These are phyloP conservation scores for Ochropacha duplaris DNA, from an alignment of 2,888 invertebrate genomes.

Conservation along the genomic window DNA sequence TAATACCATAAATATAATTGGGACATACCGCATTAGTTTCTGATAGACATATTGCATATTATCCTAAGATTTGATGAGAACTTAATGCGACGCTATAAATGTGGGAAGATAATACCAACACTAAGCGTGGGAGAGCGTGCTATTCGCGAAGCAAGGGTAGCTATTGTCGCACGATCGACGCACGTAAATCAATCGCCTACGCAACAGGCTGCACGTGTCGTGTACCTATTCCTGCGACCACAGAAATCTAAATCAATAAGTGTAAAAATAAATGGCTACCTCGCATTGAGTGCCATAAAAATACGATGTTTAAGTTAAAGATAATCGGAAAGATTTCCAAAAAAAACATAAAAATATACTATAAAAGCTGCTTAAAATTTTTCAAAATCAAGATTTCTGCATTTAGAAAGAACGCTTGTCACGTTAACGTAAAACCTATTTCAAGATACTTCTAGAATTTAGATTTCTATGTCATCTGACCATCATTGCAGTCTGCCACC, in stretches of 20 bases:
- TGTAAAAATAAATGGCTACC: neutral
- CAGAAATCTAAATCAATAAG: neutral
- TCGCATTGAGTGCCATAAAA: neutral
- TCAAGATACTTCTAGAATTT: neutral
- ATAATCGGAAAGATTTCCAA: no score
- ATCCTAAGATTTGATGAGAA: neutral
- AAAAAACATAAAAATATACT: no score
- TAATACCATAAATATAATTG: no score
- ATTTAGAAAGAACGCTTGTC: neutral
- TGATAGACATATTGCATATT: neutral
- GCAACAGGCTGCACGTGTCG: constrained; percentile 43
- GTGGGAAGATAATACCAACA: constrained; percentile 3
- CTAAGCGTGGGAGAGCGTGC: constrained; percentile 25
- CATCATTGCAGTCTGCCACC: constrained; percentile 33
- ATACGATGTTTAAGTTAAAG: neutral
- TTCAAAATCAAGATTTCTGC: no score
- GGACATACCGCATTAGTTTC: neutral
- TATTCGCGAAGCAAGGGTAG: constrained; percentile 20
- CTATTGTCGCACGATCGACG: constrained; percentile 41
- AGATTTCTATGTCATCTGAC: constrained; percentile 28
- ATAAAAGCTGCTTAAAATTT: no score
- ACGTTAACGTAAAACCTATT: neutral
- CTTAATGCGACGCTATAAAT: neutral
- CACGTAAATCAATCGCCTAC: constrained; percentile 70
- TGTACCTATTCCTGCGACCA: constrained; percentile 10